A percentile compares a stretch with the other conserved stretches of the same genome.
phyloP scores from a whole-genome alignment of 30 jellyfish, hydroid and myxozoan species.

The Euphysa ruthae region DNA sequence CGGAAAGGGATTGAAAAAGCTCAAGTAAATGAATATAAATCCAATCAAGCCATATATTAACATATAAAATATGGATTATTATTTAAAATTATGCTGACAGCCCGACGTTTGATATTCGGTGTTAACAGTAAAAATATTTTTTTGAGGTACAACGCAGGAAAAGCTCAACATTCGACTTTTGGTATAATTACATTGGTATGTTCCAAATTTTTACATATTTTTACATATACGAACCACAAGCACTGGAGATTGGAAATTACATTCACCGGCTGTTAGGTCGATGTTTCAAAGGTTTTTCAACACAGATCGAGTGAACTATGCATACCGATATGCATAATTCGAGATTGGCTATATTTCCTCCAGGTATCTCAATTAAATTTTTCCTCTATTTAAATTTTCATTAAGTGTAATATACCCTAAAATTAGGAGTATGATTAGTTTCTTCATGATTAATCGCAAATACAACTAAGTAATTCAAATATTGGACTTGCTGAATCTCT shows the following conservation, averaged over 20 bases:
- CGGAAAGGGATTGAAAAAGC: neutral
- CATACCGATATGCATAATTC: constrained; percentile 14
- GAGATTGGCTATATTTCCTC: constrained; percentile 8
- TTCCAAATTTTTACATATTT: constrained; percentile 3
- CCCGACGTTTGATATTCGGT: neutral
- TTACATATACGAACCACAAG: constrained; percentile 15
- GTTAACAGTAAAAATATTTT: neutral
- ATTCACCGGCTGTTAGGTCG: no score
- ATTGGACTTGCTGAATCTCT: no score
- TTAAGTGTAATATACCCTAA: neutral
- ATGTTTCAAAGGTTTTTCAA: no score
- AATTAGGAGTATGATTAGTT: neutral
- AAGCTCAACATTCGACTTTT: constrained; percentile 6
- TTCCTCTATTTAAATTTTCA: neutral
- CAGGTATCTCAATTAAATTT: constrained; percentile 1
- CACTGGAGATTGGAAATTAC: constrained; percentile 31
- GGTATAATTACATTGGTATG: constrained; percentile 15
- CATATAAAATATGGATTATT: no score
- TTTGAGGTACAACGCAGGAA: neutral
- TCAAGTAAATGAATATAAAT: no score
- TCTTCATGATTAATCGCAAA: neutral
- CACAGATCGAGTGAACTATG: constrained; percentile 23
- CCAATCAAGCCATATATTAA: neutral
- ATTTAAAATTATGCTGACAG: neutral
- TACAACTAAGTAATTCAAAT: neutral